Conservation (phyloP, 53 echinoderm and acorn worm genomes). For the Hippasteria phrygiana region DNA sequence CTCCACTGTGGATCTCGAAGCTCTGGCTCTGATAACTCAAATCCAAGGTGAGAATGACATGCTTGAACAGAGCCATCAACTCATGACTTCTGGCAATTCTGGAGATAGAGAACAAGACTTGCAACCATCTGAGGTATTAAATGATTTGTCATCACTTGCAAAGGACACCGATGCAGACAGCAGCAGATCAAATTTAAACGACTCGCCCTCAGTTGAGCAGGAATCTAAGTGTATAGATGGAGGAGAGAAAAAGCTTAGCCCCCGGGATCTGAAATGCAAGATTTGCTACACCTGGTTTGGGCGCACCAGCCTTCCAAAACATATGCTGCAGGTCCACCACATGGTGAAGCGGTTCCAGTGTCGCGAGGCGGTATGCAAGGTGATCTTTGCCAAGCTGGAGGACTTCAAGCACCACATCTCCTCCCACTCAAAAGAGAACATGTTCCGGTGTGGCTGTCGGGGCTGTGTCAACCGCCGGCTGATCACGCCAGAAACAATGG, state of each 20-base stretch:
- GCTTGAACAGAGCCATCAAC: neutral
- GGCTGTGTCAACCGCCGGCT: conserved; percentile 70
- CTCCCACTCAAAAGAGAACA: conserved; percentile 64
- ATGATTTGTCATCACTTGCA: neutral
- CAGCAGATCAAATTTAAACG: neutral
- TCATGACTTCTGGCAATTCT: neutral
- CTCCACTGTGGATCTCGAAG: conserved; percentile 52
- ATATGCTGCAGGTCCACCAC: conserved; percentile 85
- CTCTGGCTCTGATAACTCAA: conserved; percentile 31
- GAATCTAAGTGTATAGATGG: conserved; percentile 29
- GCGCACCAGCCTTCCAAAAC: conserved; percentile 72
- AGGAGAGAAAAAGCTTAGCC: conserved; percentile 34
- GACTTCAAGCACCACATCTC: conserved; percentile 76
- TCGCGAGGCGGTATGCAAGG: conserved; percentile 69
- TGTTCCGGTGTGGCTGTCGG: conserved; percentile 90
- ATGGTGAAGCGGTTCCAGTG: conserved; percentile 92
- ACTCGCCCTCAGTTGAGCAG: conserved; percentile 29
- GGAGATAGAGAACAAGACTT: neutral
- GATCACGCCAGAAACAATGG: conserved; percentile 68
- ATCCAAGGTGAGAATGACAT: conserved; percentile 18
- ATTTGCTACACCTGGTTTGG: conserved; percentile 84
- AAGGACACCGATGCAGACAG: neutral
- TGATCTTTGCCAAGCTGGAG: conserved; percentile 63
- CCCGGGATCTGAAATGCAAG: conserved; percentile 87
- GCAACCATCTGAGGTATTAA: conserved; percentile 2